Percentiles rank a stretch among this genome's conserved stretches.
phyloP scores from a whole-genome alignment of 2,888 invertebrate genomes.

The Abscondita cerata region DNA sequence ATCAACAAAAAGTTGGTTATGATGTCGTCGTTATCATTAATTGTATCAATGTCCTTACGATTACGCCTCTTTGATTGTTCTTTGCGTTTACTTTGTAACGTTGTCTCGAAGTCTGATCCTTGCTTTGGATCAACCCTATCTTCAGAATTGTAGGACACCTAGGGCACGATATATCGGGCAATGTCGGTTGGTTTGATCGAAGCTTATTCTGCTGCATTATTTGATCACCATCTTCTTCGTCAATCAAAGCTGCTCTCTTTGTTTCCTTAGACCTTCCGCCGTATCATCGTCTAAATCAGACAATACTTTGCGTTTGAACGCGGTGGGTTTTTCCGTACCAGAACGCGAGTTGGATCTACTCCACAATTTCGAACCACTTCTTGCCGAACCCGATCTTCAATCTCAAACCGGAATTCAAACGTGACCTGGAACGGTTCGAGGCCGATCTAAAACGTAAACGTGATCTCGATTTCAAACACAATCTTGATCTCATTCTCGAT shows the following conservation, averaged over 20 bases:
- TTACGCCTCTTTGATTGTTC: conserved; percentile 83
- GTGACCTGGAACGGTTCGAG: conserved; percentile 38
- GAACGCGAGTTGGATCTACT: conserved; percentile 43
- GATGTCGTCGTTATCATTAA: conserved; percentile 98
- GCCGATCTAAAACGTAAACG: conserved; percentile 46
- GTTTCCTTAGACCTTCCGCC: conserved; percentile 50
- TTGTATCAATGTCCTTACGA: conserved; percentile 91
- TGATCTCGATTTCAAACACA: conserved; percentile 34
- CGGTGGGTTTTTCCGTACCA: conserved; percentile 33
- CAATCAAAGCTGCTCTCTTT: conserved; percentile 57
- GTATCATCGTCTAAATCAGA: conserved; percentile 68
- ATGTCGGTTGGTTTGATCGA: neutral
- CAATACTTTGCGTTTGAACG: conserved; percentile 52
- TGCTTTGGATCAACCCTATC: conserved; percentile 59
- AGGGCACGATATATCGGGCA: conserved; percentile 46
- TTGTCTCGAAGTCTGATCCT: conserved; percentile 90
- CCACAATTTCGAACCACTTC: conserved; percentile 47
- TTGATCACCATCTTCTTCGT: conserved; percentile 54
- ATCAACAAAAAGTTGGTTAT: conserved; percentile 89
- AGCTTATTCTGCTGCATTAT: neutral
- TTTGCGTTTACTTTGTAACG: conserved; percentile 86
- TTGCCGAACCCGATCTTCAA: conserved; percentile 44
- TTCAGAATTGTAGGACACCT: conserved; percentile 69
- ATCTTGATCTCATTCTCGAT: conserved; percentile 47
- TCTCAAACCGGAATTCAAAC: conserved; percentile 44